A percentile compares a stretch with the other conserved stretches of the same genome.
phyloP scores from a whole-genome alignment of 2,888 invertebrate genomes.

The Phorcus lineatus region DNA sequence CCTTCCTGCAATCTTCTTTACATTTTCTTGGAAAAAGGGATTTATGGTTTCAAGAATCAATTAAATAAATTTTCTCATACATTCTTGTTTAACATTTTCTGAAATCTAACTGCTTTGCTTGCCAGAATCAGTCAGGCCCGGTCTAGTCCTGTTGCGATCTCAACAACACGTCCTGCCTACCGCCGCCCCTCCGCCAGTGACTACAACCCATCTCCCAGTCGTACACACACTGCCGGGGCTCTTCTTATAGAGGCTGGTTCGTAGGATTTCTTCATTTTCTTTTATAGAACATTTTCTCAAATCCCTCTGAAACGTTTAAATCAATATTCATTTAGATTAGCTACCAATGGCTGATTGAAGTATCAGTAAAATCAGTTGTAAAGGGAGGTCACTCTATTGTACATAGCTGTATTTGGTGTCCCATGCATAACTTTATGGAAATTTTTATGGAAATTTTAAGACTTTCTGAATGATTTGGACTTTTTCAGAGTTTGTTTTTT shows the following conservation, averaged over 20 bases:
- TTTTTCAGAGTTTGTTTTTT: too few species aligned
- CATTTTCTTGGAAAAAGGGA: too few species aligned
- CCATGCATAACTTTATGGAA: too few species aligned
- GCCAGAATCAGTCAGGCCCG: conserved; percentile 79
- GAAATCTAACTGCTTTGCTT: background rate
- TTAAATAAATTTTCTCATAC: too few species aligned
- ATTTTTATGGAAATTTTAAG: too few species aligned
- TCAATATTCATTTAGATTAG: too few species aligned
- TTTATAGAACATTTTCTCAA: too few species aligned
- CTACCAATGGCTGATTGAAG: too few species aligned
- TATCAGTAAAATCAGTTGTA: background rate
- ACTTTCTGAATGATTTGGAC: background rate
- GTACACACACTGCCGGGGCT: conserved; percentile 44
- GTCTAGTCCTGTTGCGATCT: conserved; percentile 96
- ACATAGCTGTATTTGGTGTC: background rate
- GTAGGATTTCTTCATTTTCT: background rate
- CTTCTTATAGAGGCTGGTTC: conserved; percentile 16
- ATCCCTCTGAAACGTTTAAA: too few species aligned
- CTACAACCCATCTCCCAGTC: conserved; percentile 55
- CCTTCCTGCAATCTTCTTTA: too few species aligned
- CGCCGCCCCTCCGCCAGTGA: conserved; percentile 64
- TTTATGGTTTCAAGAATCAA: too few species aligned
- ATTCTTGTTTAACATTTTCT: too few species aligned
- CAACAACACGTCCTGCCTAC: conserved; percentile 74
- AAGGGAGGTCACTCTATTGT: background rate